Conservation (phyloP, 1,140 invertebrate genomes). For the Eumeta japonica region DNA sequence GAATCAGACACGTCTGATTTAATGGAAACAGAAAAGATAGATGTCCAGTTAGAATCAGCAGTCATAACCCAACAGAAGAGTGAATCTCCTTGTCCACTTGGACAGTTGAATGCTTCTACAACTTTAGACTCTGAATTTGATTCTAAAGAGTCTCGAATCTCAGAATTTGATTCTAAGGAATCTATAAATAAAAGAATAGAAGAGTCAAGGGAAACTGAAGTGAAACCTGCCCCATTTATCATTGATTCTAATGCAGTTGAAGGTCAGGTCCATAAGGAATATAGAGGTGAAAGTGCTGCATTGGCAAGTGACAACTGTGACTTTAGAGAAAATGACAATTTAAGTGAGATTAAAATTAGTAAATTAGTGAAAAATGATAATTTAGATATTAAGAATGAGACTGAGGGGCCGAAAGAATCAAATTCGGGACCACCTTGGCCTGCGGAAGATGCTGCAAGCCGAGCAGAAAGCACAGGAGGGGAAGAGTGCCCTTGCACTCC, state of each 20-base stretch:
- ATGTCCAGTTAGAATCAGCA: too few species aligned
- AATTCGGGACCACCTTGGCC: constrained; percentile 52
- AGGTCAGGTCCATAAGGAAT: too few species aligned
- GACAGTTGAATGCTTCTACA: too few species aligned
- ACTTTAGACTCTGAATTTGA: too few species aligned
- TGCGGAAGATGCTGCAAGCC: constrained; percentile 41
- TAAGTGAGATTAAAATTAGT: constrained; percentile 41
- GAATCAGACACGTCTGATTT: constrained; percentile 27
- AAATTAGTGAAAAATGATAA: constrained; percentile 37
- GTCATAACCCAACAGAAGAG: too few species aligned
- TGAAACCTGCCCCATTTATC: not conserved
- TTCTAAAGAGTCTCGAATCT: too few species aligned
- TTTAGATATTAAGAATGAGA: constrained; percentile 32
- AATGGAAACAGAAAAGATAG: constrained; percentile 22
- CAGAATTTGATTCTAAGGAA: constrained; percentile 41
- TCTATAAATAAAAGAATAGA: constrained; percentile 26
- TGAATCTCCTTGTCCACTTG: too few species aligned
- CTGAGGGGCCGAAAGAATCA: constrained; percentile 37
- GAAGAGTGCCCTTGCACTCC: constrained; percentile 59
- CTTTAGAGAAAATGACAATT: constrained; percentile 53
- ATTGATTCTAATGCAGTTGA: too few species aligned
- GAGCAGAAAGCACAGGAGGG: constrained; percentile 41
- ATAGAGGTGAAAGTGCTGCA: constrained; percentile 22
- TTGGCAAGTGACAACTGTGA: too few species aligned
- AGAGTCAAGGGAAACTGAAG: not conserved